Percentiles rank a stretch among this genome's conserved stretches.
These are phyloP conservation scores for Xenops minutus DNA, from an alignment of 2,797 vertebrate genomes.

Conservation along the genomic window DNA sequence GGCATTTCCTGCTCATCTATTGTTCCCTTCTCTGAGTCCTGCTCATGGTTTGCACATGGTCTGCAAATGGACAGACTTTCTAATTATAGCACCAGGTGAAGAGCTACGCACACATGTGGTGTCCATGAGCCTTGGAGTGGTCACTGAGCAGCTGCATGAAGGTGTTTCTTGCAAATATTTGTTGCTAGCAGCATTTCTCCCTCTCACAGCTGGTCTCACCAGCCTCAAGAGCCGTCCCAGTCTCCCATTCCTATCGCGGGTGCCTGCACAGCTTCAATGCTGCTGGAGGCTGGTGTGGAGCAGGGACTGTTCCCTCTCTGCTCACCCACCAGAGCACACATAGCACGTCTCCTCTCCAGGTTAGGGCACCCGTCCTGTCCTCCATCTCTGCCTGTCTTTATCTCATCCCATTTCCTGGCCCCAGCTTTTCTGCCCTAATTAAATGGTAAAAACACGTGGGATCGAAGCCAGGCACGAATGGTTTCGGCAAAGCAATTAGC, in stretches of 20 bases:
- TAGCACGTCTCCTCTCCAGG: not conserved
- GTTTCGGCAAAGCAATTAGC: conserved; percentile 62
- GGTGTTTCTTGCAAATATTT: not conserved
- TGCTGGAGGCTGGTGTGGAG: accelerated
- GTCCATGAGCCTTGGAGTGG: not conserved
- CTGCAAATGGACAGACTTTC: not conserved
- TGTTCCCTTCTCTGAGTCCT: not conserved
- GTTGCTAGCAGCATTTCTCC: not conserved
- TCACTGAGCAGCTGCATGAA: not conserved
- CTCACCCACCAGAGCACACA: accelerated
- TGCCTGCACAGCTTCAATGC: not conserved
- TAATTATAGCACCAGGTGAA: not conserved
- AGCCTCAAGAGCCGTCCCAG: not conserved
- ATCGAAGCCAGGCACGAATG: conserved; percentile 48
- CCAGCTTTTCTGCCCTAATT: conserved; percentile 49
- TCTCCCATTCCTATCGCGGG: not conserved
- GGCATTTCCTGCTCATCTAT: conserved; percentile 54
- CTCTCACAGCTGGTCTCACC: not conserved
- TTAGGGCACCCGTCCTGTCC: not conserved
- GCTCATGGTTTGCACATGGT: not conserved
- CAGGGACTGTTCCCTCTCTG: not conserved
- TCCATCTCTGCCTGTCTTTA: conserved; percentile 8
- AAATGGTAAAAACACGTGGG: conserved; percentile 58
- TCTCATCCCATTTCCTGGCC: conserved; percentile 19
- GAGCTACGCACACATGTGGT: accelerated